Evolutionary conservation across 2,113 vertebrate species (phyloP).

Genomic region (Limanda limanda): DNA sequence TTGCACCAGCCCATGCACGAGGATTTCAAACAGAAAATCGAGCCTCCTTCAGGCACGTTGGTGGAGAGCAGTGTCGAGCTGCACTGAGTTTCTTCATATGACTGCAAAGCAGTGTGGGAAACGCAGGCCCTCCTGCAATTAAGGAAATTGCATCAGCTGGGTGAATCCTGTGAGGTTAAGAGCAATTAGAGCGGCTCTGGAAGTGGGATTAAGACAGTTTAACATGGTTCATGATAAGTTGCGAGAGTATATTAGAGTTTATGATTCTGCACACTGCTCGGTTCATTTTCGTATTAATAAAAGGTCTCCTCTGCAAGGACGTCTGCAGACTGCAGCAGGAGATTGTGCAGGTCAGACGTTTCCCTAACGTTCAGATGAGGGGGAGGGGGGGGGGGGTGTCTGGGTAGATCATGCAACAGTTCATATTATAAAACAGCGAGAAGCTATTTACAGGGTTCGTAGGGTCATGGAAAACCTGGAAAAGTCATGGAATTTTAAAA

Average conservation of each 20-base stretch:
- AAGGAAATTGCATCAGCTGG: conserved; percentile 53
- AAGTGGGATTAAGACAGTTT: conserved; percentile 64
- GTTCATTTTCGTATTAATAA: too few relatives aligned
- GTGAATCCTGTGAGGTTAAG: conserved; percentile 65
- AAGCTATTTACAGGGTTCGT: too few relatives aligned
- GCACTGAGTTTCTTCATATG: neutral
- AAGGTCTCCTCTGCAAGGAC: too few relatives aligned
- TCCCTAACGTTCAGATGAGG: too few relatives aligned
- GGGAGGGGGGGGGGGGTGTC: too few relatives aligned
- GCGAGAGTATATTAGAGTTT: neutral
- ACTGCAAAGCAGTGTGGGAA: conserved; percentile 16
- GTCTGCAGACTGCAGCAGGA: too few relatives aligned
- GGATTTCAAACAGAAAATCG: neutral
- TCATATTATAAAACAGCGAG: too few relatives aligned
- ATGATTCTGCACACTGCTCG: neutral
- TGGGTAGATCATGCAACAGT: too few relatives aligned
- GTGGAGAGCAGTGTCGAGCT: conserved; percentile 31
- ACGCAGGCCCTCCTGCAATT: conserved; percentile 40
- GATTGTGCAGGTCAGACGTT: too few relatives aligned
- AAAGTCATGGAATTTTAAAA: too few relatives aligned
- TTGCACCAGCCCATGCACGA: neutral
- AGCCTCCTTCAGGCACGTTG: conserved; percentile 26
- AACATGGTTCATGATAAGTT: conserved; percentile 41
- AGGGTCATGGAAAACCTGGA: too few relatives aligned
- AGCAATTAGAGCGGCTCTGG: conserved; percentile 59